Evolutionary conservation across 2,797 vertebrate genomes (phyloP).

Genomic region (Paedocypris micromegethes): DNA sequence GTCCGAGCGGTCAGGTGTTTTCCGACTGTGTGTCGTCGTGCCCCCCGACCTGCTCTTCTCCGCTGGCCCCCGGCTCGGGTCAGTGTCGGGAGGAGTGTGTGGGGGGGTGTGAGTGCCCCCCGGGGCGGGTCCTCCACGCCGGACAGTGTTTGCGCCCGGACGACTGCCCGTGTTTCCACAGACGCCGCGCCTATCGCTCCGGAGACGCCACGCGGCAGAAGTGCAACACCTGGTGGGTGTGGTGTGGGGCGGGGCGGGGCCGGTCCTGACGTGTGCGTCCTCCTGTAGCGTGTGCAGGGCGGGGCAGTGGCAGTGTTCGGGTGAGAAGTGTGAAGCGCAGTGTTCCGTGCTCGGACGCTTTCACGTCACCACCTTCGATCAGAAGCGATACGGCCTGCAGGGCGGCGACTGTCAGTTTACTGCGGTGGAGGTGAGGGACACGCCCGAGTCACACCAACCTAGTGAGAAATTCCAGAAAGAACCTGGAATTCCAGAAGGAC

Average conservation of each 20-base stretch:
- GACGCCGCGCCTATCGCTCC: constrained; percentile 64
- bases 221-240: constrained; percentile 82
- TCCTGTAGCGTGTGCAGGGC: constrained; percentile 73
- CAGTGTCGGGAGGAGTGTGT: constrained; percentile 79
- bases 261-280: neutral
- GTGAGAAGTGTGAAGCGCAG: constrained; percentile 74
- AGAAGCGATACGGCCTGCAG: constrained; percentile 72
- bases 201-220: constrained; percentile 73
- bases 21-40: constrained; percentile 83
- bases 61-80: constrained; percentile 45
- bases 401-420: constrained; percentile 70
- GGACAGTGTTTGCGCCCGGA: constrained; percentile 65
- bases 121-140: constrained; percentile 68
- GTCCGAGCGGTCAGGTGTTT: constrained; percentile 71
- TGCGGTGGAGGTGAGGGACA: constrained; percentile 76
- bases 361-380: constrained; percentile 84
- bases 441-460: too few relatives aligned
- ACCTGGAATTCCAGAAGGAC: too few relatives aligned
- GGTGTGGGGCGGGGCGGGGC: too few relatives aligned
- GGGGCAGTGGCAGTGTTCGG: constrained; percentile 78
- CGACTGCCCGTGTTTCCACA: constrained; percentile 80
- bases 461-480: too few relatives aligned
- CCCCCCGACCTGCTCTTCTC: constrained; percentile 70
- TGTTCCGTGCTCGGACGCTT: constrained; percentile 71
- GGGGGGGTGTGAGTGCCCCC: constrained; percentile 78